Evolutionary conservation across 2,113 vertebrate genomes (phyloP).

Genomic region (Prunella fulvescens): DNA sequence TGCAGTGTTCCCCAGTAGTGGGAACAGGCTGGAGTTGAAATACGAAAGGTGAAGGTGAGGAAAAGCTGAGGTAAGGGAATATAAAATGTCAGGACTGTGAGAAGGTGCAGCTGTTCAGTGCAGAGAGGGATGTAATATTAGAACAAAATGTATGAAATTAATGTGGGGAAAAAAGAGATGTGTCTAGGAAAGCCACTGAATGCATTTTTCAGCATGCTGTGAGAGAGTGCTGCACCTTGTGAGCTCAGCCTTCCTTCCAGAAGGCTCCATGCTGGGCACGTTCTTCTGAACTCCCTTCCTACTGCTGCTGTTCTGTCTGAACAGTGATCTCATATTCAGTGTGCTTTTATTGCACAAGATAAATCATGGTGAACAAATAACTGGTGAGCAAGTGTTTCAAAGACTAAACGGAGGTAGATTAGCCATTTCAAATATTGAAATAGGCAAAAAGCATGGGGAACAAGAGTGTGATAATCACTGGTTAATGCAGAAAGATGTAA

Average conservation of each 20-base stretch:
- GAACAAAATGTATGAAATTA: neutral
- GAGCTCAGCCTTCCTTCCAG: neutral
- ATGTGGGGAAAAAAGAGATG: neutral
- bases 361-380: slow-evolving; percentile 32
- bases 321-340: neutral
- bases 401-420: slow-evolving; percentile 35
- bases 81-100: neutral
- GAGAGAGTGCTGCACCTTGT: neutral
- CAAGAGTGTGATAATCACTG: neutral
- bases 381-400: slow-evolving; percentile 24
- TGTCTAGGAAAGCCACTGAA: neutral
- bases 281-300: neutral
- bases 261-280: neutral
- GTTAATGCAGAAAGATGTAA: slow-evolving; percentile 45
- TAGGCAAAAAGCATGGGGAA: neutral
- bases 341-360: slow-evolving; percentile 23
- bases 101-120: neutral
- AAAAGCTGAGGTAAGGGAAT: neutral
- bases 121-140: neutral
- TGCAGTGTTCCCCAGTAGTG: neutral
- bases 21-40: neutral
- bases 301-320: neutral
- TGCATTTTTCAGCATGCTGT: neutral
- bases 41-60: neutral
- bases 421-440: slow-evolving; percentile 54